Evolutionary conservation across 1,140 invertebrate genomes (phyloP).

Genomic region (Cecropterus lyciades): DNA sequence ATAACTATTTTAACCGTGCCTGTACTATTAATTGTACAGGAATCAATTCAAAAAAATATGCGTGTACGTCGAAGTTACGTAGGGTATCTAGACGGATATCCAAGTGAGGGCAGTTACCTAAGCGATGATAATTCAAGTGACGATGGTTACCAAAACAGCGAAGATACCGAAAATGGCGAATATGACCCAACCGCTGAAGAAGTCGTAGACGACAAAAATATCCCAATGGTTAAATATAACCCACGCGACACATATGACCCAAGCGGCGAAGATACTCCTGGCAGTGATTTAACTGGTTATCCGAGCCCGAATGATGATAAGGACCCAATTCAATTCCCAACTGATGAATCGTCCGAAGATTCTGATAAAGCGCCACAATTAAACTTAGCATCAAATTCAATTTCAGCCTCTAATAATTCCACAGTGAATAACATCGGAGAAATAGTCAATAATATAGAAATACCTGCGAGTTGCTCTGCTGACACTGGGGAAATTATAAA

Average conservation of each 20-base stretch:
- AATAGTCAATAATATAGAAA: constrained; percentile 8
- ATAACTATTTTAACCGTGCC: not conserved
- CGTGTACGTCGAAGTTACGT: not conserved
- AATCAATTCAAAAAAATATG: not conserved
- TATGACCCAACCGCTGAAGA: no score
- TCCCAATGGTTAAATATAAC: no score
- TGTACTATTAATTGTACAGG: constrained; percentile 3
- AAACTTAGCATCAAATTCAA: not conserved
- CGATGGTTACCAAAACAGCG: no score
- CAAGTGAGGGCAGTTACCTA: not conserved
- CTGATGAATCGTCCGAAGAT: not conserved
- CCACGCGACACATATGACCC: no score
- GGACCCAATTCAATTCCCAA: not conserved
- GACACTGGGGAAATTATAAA: not conserved
- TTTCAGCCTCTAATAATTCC: not conserved
- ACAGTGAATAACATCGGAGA: constrained; percentile 9
- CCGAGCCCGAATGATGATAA: no score
- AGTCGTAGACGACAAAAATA: no score
- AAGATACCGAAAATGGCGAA: no score
- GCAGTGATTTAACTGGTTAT: not conserved
- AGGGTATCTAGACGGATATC: not conserved
- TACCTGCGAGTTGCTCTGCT: not conserved
- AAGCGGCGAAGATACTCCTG: no score
- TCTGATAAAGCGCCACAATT: not conserved
- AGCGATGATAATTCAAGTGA: no score